Base-by-base conservation (phyloP, 2,888 invertebrate genomes). In the Ypsolopha scabrella region DNA sequence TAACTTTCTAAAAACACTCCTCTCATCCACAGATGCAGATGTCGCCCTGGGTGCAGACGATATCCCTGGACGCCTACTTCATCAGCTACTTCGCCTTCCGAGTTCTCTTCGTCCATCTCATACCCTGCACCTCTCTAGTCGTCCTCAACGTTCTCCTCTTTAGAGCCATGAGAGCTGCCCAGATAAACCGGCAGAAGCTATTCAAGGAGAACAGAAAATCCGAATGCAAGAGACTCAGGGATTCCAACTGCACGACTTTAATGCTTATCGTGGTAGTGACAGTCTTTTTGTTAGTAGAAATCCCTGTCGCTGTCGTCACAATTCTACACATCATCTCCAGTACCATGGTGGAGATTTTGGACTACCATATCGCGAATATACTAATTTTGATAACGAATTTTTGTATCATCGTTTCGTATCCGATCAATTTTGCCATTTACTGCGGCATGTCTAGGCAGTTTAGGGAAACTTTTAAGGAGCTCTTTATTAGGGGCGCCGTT, bases 381-480 rank as follows among this genome's bases (percentile, higher is more conserved):
- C 87, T 94, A 56, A 92, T 95, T 53, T 74, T 94, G 55, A 91
- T 95, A 67, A 95, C 95, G 9, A 97, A 97, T 82, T 96, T 97
- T 80, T 93, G 95, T 72, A 94, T 98, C 55, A 92, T 96, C 53
- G 89, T 96, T 41, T 95, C 95, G 47, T 97, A 97, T 77, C 96
- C 96, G 9, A 93, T 97, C 53, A 97, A 97, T 75, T 97, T 98
- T 67, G 97, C 96, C 54, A 96, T 97, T 58, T 98, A 98, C 69
- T 97, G 97, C 72, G 96, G 96, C 24, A 98, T 98, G 98, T 96
- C 95, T 37, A 87, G 95, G 37, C 96, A 95, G 72, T 98, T 98
- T 75, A 88, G 98, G 50, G 96, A 97, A 72, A 97, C 97, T 0
- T 98, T 98, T 74, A 95, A 94, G 66, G 93, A 93, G 64, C 71